These are phyloP conservation scores for Atlantisia rogersi DNA, from an alignment of 2,113 vertebrate species.

Conservation along the genomic window DNA sequence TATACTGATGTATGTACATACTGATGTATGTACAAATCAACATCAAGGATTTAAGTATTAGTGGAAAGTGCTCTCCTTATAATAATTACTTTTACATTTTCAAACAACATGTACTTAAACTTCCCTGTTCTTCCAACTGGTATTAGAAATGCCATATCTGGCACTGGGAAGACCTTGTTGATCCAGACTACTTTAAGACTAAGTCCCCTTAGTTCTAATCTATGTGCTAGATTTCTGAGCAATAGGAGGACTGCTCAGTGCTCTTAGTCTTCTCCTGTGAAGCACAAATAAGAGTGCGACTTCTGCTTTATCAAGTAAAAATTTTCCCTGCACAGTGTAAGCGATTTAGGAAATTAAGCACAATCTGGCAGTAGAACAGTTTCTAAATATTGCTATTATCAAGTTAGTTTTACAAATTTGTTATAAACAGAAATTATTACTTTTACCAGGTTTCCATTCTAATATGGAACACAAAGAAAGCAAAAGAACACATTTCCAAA, in stretches of 20 bases:
- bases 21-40: neutral
- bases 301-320: neutral
- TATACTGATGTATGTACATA: neutral
- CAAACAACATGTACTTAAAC: neutral
- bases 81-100: neutral
- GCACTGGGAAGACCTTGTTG: neutral
- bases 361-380: neutral
- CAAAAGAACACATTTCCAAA: neutral
- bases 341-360: neutral
- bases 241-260: accelerated
- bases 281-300: neutral
- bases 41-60: neutral
- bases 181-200: neutral
- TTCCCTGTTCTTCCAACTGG: neutral
- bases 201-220: neutral
- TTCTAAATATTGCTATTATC: neutral
- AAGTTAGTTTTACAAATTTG: neutral
- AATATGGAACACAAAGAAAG: neutral
- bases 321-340: neutral
- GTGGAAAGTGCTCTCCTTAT: neutral
- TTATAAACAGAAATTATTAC: neutral
- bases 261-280: neutral
- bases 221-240: neutral
- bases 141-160: neutral
- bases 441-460: neutral